Evolutionary conservation across 2,797 vertebrate species (phyloP).

Genomic region (Chelidonichthys spinosus): DNA sequence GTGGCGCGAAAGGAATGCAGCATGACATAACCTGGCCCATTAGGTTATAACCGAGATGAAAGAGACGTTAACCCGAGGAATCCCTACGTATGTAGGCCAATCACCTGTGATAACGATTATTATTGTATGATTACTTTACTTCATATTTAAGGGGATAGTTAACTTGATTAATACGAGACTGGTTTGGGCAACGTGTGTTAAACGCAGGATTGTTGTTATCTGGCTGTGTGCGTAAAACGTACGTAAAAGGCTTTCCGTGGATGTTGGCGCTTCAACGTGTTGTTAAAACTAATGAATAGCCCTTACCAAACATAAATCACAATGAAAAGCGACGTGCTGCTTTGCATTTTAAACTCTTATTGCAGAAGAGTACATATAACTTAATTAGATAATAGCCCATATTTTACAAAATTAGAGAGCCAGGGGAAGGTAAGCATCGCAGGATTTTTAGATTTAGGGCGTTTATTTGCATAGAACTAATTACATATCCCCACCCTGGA

Average conservation of each 20-base stretch:
- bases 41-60: slow-evolving; percentile 50
- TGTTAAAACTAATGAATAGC: slow-evolving; percentile 13
- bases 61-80: slow-evolving; percentile 31
- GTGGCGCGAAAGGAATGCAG: slow-evolving; percentile 64
- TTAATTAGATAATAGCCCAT: background rate
- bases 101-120: slow-evolving; percentile 18
- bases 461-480: background rate
- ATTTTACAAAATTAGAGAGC: background rate
- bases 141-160: background rate
- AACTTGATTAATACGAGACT: background rate
- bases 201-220: background rate
- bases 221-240: slow-evolving; percentile 21
- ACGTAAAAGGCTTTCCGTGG: slow-evolving; percentile 12
- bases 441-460: background rate
- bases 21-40: slow-evolving; percentile 66
- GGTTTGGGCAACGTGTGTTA: background rate
- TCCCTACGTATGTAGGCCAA: background rate
- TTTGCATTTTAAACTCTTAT: slow-evolving; percentile 1
- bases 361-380: background rate
- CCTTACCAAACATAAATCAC: background rate
- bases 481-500: background rate
- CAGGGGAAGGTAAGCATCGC: slow-evolving; percentile 17
- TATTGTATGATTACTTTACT: slow-evolving; percentile 11
- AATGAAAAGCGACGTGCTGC: background rate
- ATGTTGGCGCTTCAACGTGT: background rate